A percentile compares a stretch with the other conserved stretches of the same genome.
phyloP scores from a whole-genome alignment of 2,113 vertebrate genomes.

The Scytalopus superciliaris region DNA sequence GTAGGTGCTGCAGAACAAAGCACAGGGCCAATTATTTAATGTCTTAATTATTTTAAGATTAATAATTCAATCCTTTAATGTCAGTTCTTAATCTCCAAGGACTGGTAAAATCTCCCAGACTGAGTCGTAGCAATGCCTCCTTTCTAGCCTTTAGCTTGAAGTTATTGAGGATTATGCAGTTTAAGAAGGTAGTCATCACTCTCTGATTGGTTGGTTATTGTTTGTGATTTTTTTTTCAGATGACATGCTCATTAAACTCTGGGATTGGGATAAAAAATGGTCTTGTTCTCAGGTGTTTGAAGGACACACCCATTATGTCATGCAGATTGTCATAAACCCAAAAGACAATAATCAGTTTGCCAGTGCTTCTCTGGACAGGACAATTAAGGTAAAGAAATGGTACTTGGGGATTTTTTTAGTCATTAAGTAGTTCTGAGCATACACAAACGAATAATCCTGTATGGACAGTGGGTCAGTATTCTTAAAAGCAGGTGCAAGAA shows the following conservation, averaged over 20 bases:
- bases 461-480: background rate
- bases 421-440: background rate
- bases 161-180: background rate
- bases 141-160: background rate
- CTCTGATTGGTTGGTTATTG: background rate
- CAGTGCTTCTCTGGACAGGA: slow-evolving; percentile 95
- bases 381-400: slow-evolving; percentile 86
- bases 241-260: slow-evolving; percentile 99
- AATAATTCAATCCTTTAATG: background rate
- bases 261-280: slow-evolving; percentile 99
- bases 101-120: background rate
- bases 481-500: background rate
- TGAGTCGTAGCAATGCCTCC: background rate
- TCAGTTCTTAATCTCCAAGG: background rate
- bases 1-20: background rate
- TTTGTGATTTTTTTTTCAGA: slow-evolving; percentile 72
- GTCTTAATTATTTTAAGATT: background rate
- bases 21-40: background rate
- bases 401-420: background rate
- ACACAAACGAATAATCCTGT: background rate
- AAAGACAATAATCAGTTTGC: slow-evolving; percentile 99
- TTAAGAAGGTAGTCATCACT: background rate
- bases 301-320: slow-evolving; percentile 99
- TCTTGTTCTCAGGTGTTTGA: slow-evolving; percentile 98
- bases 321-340: slow-evolving; percentile 99